phyloP scores from a whole-genome alignment of 2,113 vertebrate genomes.

The Proteles cristata region DNA sequence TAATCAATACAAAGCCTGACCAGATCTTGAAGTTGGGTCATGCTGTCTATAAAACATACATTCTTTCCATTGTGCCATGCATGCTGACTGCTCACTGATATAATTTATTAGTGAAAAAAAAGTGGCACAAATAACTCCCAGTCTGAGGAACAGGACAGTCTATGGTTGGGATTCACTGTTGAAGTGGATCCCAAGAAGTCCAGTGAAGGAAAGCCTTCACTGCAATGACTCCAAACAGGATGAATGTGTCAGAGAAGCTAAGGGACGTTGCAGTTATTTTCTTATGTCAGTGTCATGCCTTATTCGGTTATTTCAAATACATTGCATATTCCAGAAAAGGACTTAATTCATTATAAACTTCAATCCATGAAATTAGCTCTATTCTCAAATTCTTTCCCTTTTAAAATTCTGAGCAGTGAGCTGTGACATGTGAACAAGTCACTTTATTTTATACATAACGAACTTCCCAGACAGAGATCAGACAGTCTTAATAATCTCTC shows the following conservation, averaged over 20 bases:
- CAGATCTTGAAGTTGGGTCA: not conserved
- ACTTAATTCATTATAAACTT: not conserved
- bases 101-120: not conserved
- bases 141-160: not conserved
- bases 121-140: not conserved
- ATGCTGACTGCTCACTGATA: not conserved
- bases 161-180: not conserved
- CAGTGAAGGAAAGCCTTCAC: not conserved
- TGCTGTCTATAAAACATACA: not conserved
- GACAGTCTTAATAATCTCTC: not conserved
- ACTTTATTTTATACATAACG: not conserved
- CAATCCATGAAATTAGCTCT: not conserved
- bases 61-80: not conserved
- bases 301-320: not conserved
- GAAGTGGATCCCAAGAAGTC: not conserved
- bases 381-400: not conserved
- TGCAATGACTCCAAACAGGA: constrained; percentile 44
- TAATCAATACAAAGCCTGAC: not conserved
- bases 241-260: not conserved
- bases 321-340: not conserved
- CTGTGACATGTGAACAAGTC: not conserved
- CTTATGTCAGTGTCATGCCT: not conserved
- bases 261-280: not conserved
- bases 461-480: not conserved
- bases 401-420: not conserved